Conservation (phyloP, 2,113 vertebrate species). For the Ictalurus furcatus region DNA sequence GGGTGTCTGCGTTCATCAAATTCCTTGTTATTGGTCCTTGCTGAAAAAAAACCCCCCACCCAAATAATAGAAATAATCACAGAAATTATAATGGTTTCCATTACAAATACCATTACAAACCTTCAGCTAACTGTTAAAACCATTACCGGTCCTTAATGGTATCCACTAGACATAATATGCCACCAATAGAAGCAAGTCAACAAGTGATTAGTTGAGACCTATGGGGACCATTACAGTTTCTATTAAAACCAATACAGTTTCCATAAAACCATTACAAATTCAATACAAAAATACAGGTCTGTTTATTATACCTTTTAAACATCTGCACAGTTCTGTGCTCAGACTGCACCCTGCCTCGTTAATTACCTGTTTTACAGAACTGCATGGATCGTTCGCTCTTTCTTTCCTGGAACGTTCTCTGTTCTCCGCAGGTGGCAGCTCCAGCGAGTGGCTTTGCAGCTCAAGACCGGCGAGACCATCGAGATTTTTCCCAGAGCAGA, state of each 20-base stretch:
- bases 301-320: neutral
- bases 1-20: neutral
- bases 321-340: neutral
- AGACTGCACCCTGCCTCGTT: neutral
- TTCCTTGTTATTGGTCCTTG: neutral
- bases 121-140: no score
- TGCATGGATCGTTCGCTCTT: neutral
- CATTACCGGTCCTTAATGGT: no score
- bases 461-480: slow-evolving; percentile 69
- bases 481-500: slow-evolving; percentile 51
- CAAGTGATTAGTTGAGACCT: no score
- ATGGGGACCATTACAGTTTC: no score
- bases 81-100: no score
- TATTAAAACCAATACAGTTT: no score
- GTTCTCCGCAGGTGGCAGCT: slow-evolving; percentile 73
- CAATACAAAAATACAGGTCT: neutral
- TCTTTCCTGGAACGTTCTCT: slow-evolving; percentile 14
- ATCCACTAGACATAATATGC: no score
- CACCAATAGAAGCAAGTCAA: no score
- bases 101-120: no score
- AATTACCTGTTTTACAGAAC: neutral
- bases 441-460: slow-evolving; percentile 72
- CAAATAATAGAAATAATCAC: no score
- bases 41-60: no score
- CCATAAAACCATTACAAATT: no score